Conservation (phyloP, 2,888 invertebrate genomes). For the Osmoderma eremita region DNA sequence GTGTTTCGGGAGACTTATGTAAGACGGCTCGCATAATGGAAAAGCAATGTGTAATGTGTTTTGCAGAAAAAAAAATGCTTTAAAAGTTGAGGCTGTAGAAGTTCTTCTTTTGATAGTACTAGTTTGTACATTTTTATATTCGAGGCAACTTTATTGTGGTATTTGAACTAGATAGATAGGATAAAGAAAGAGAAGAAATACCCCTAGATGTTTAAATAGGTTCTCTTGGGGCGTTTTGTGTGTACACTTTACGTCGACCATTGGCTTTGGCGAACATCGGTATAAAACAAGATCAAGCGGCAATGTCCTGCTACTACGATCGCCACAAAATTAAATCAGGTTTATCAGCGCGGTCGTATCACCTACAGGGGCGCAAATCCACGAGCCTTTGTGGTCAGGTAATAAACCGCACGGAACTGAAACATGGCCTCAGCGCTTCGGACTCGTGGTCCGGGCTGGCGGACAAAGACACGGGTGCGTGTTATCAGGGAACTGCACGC, state of each 20-base stretch:
- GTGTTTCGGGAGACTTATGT: too few relatives aligned
- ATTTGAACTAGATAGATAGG: too few relatives aligned
- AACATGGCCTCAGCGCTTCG: slow-evolving; percentile 46
- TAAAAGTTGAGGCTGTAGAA: too few relatives aligned
- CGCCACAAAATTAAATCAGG: slow-evolving; percentile 61
- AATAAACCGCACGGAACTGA: slow-evolving; percentile 55
- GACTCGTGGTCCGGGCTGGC: slow-evolving; percentile 34
- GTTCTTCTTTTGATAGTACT: too few relatives aligned
- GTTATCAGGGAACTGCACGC: slow-evolving; percentile 54
- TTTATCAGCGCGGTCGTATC: slow-evolving; percentile 57
- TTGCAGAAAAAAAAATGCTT: too few relatives aligned
- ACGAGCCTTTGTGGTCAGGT: slow-evolving; percentile 54
- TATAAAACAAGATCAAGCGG: slow-evolving; percentile 59
- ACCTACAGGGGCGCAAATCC: slow-evolving; percentile 54
- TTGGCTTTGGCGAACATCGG: slow-evolving; percentile 43
- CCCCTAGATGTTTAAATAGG: too few relatives aligned
- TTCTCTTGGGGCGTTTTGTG: slow-evolving; percentile 40
- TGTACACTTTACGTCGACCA: slow-evolving; percentile 46
- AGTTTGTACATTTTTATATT: too few relatives aligned
- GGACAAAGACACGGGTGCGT: slow-evolving; percentile 53
- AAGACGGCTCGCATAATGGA: too few relatives aligned
- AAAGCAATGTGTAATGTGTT: too few relatives aligned
- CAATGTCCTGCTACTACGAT: slow-evolving; percentile 55
- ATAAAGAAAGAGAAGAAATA: too few relatives aligned
- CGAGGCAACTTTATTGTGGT: too few relatives aligned